These are phyloP conservation scores for Meteorus colon DNA, from an alignment of 2,888 invertebrate species.

Conservation along the genomic window DNA sequence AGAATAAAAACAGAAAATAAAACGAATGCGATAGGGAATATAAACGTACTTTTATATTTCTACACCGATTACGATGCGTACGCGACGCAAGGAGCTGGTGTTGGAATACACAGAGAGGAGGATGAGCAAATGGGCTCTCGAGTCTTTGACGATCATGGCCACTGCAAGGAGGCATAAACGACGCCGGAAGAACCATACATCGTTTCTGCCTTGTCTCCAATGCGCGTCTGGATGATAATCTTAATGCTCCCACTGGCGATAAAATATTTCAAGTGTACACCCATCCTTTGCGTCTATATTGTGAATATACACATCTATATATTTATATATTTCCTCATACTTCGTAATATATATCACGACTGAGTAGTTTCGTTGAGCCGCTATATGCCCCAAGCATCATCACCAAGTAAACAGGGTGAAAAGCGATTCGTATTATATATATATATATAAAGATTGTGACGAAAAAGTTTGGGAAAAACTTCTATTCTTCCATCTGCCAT, in stretches of 20 bases:
- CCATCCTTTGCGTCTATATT: conserved; percentile 20
- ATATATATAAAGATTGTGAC: not conserved
- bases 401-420: not conserved
- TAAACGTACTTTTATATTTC: conserved; percentile 54
- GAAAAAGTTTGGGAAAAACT: conserved; percentile 9
- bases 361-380: conserved; percentile 15
- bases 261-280: conserved; percentile 51
- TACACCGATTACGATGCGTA: conserved; percentile 51
- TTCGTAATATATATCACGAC: conserved; percentile 25
- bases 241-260: conserved; percentile 51
- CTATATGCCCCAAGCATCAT: conserved; percentile 9
- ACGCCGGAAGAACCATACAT: conserved; percentile 48
- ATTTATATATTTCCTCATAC: not conserved
- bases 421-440: not conserved
- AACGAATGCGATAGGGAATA: conserved; percentile 40
- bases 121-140: conserved; percentile 51
- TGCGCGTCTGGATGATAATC: conserved; percentile 50
- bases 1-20: conserved; percentile 23
- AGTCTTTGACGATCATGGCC: conserved; percentile 53
- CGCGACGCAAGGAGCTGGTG: conserved; percentile 5
- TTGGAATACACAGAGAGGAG: conserved; percentile 29
- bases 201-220: conserved; percentile 29
- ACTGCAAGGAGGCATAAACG: conserved; percentile 47
- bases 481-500: conserved; percentile 13
- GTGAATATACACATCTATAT: not conserved